Evolutionary conservation across 2,888 invertebrate genomes (phyloP).

Genomic region (Sarcophaga caerulescens): DNA sequence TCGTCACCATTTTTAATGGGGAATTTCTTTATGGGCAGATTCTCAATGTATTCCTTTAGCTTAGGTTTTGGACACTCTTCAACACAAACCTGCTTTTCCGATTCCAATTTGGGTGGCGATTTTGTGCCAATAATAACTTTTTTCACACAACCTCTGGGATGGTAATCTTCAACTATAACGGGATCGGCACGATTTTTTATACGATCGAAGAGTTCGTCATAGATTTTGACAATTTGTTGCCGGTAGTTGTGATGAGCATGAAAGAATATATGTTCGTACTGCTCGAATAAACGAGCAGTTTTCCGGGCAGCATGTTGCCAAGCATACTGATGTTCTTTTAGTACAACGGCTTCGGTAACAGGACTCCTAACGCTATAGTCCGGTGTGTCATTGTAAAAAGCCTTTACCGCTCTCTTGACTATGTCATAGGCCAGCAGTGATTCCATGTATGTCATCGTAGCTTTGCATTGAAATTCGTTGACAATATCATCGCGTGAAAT

Average conservation of each 20-base stretch:
- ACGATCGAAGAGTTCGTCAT: slow-evolving; percentile 71
- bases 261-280: slow-evolving; percentile 73
- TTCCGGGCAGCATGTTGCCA: slow-evolving; percentile 77
- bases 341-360: slow-evolving; percentile 72
- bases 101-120: not conserved
- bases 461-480: slow-evolving; percentile 75
- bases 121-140: slow-evolving; percentile 67
- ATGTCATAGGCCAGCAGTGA: slow-evolving; percentile 76
- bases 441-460: slow-evolving; percentile 76
- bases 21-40: slow-evolving; percentile 16
- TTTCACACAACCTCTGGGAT: slow-evolving; percentile 70
- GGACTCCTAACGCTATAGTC: slow-evolving; percentile 73
- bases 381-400: slow-evolving; percentile 76
- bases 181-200: slow-evolving; percentile 72
- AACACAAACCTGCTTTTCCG: slow-evolving; percentile 10
- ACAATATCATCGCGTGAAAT: slow-evolving; percentile 76
- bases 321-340: slow-evolving; percentile 72
- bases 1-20: slow-evolving; percentile 8
- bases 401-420: slow-evolving; percentile 78
- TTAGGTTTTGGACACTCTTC: not conserved
- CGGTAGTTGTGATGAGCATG: slow-evolving; percentile 74
- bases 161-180: slow-evolving; percentile 67
- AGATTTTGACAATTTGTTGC: slow-evolving; percentile 72
- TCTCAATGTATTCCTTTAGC: not conserved
- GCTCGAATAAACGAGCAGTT: slow-evolving; percentile 75